Conservation (phyloP, 2,888 invertebrate species). For the Chrysomela aeneicollis region DNA sequence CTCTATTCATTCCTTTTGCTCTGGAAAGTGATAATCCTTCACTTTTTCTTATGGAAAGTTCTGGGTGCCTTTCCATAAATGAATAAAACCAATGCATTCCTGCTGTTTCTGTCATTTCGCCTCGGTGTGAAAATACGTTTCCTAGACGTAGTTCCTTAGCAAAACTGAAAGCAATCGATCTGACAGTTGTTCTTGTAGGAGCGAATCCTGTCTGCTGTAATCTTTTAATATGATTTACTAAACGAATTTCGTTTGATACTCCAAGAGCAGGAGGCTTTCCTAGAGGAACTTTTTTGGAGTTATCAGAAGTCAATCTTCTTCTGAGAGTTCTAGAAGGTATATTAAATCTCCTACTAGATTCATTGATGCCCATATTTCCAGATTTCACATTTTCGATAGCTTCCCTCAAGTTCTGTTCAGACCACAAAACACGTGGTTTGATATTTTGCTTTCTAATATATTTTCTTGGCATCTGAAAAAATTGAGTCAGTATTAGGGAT, state of each 20-base stretch:
- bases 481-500: too few species aligned
- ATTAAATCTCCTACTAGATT: slow-evolving; percentile 1
- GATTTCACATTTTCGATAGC: too few species aligned
- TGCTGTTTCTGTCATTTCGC: background rate
- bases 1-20: slow-evolving; percentile 21
- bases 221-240: background rate
- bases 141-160: background rate
- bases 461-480: too few species aligned
- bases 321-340: slow-evolving; percentile 13
- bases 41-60: slow-evolving; percentile 15
- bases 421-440: too few species aligned
- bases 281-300: background rate
- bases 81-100: slow-evolving; percentile 13
- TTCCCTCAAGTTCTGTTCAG: too few species aligned
- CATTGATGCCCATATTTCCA: too few species aligned
- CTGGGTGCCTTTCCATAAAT: too few species aligned
- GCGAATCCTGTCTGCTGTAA: background rate
- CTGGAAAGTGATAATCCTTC: slow-evolving; percentile 24
- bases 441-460: too few species aligned
- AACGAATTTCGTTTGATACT: background rate
- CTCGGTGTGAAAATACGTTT: background rate
- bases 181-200: slow-evolving; percentile 1
- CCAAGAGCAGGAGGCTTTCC: slow-evolving; percentile 2
- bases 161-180: slow-evolving; percentile 10
- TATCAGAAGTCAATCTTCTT: slow-evolving; percentile 8